Base-by-base conservation (phyloP, 2,797 vertebrate genomes). In the Microhierax caerulescens region DNA sequence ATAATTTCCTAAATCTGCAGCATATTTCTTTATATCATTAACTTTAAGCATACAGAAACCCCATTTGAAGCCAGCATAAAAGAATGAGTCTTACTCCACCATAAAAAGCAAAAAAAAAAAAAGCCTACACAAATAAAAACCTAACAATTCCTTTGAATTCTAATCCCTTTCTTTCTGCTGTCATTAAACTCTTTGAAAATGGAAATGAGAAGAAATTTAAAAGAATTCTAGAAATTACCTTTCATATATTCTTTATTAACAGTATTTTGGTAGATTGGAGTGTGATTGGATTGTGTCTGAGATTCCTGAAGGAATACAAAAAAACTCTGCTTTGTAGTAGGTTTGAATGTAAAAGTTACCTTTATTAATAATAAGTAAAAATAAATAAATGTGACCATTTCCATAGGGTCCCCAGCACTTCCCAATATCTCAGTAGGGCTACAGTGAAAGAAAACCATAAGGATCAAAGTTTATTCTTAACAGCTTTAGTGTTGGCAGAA, bases 291-390 rank as follows among this genome's bases (percentile, higher is more conserved):
- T 69, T 63, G 16, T 43, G 9, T 37, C 60, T 80, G 48, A 75
- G 34, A 77, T 65, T 73, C 47, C 23, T 47, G 16, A 68, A 84
- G 61, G 37, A 78, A 68, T 47, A 61, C 4, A 78, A 41, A 68
- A 68, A 77, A 60, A 24, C 12, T 72, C 36, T 82, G 56, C 11
- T 4, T 24, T 23, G 37, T 18, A 47, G 21, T 22, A 54, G 13
- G 65, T 82, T 36, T 61, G 32, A 51, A 65, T 11, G 24, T 37
- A 80, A 83, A 91, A 85, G 4, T 2, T 61, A 75, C 3, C 2
- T 79, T 59, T 73, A 75, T 19, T 82, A 47, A 81, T 37, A 85
- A 65, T 63, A 90, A 59, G 7, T 24, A 69, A 78, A 93, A 78
- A 37, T n/a, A 39, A 65, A 43, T 2, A 68, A 19, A 13, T 43